Base-by-base conservation (phyloP, 2,797 vertebrate species). In the Arvicola amphibius region DNA sequence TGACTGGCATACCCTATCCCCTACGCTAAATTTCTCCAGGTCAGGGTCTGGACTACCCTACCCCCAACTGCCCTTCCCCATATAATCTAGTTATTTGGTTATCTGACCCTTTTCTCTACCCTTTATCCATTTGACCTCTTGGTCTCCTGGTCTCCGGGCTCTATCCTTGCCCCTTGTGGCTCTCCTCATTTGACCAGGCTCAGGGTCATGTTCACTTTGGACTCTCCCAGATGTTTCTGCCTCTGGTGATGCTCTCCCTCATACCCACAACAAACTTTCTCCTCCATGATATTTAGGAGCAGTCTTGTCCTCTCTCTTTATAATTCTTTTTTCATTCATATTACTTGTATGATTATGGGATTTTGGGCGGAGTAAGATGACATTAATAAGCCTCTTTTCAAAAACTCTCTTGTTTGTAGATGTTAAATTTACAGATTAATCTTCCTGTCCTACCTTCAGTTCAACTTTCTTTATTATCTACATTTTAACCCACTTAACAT, bases 371-470 rank as follows among this genome's bases (percentile, higher is more conserved):
- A 73, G 74, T 79, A 16, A 43, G 11, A 77, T 59, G 87, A 1
- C 6, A 74, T 34, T 77, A 56, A 71, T 91, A 71, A 32, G 4
- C 48, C 6, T 67, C 53, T 93, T 27, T 73, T 83, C 9, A 90
- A 93, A 43, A 81, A 77, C 43, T 71, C 27, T 71, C 67, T 21
- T 74, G 88, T 74, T 81, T 76, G 16, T 59, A 73, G 2, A 14
- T 84, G 37, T 73, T 89, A 83, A 8, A 59, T 32, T 90, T 73
- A 76, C 14, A 88, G 5, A 69, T 88, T 46, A 81, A 91, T 77
- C 51, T 89, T 78, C 83, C 56, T 56, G 34, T n/a, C 19, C 6
- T 90, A 6, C 5, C 93, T 81, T 77, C 3, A 48, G 14, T 90
- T 19, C 79, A n/a, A 80, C 79, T 93, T 91, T 88, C 13, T 76